Conservation (phyloP, 1,140 invertebrate genomes). For the Drosophila insularis region DNA sequence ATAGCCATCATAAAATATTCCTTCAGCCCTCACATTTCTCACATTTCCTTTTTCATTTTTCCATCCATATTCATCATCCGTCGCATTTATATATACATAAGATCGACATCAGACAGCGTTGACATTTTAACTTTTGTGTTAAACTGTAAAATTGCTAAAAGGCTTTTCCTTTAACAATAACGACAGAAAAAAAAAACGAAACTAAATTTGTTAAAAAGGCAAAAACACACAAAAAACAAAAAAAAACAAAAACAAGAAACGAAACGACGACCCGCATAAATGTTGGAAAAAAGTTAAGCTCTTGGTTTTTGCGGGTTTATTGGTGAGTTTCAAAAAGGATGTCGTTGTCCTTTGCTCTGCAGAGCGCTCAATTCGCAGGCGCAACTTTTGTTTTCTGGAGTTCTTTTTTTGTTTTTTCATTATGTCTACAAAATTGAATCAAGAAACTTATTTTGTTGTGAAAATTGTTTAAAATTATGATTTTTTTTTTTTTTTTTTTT, state of each 20-base stretch:
- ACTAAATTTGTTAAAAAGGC: constrained; percentile 23
- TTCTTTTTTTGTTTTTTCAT: neutral
- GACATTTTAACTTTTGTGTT: constrained; percentile 76
- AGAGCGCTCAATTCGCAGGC: constrained; percentile 36
- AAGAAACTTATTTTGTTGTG: no score
- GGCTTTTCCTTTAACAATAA: constrained; percentile 27
- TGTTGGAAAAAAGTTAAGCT: constrained; percentile 73
- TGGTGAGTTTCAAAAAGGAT: constrained; percentile 71
- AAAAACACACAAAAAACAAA: constrained; percentile 6
- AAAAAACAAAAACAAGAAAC: no score
- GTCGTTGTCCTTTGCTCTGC: constrained; percentile 53
- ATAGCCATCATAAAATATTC: no score
- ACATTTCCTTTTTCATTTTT: constrained; percentile 34
- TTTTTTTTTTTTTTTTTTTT: no score
- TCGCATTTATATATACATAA: constrained; percentile 15
- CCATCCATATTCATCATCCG: constrained; percentile 47
- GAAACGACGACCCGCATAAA: constrained; percentile 44
- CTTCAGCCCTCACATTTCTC: no score
- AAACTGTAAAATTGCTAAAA: constrained; percentile 63
- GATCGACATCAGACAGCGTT: constrained; percentile 71
- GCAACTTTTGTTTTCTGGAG: constrained; percentile 39
- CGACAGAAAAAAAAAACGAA: constrained; percentile 35
- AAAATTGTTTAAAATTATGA: no score
- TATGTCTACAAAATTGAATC: neutral
- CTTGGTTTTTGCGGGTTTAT: constrained; percentile 76